Base-by-base conservation (phyloP, 1,140 invertebrate genomes). In the Pseudachorutes palmiensis region DNA sequence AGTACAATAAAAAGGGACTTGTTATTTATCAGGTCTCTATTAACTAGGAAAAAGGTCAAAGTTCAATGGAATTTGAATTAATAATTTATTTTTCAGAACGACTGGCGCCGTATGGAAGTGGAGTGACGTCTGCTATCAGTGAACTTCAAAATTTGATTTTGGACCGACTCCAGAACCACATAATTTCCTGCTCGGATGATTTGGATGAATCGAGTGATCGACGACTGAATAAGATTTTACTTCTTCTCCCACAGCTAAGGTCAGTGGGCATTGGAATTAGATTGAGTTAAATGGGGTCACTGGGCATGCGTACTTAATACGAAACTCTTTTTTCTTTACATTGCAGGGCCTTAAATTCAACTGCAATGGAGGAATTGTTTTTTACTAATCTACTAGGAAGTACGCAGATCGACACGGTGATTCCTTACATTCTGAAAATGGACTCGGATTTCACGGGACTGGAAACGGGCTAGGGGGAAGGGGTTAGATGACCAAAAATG, bases 321-420 rank as follows among this genome's bases (percentile, higher is more conserved):
- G 3, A 57, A 45, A 12, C 36, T 45, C 9, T n/a, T n/a, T n/a
- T n/a, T n/a, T n/a, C n/a, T n/a, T n/a, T n/a, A n/a, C n/a, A 45
- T 51, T 62, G 24, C 30, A 66, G 66, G 61, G 76, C 82, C 86
- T 31, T 84, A 83, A 77, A 81, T 88, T 31, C 79, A 92, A 36
- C 79, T 92, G 57, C 83, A 88, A 83, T 96, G 73, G 94, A 96
- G 78, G 92, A 97, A 76, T 81, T 97, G 33, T 96, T 97, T 80
- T 94, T 94, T 77, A 87, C 91, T 16, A 90, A 91, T 24, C 83
- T 96, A 36, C 88, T 94, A 41, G 92, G 92, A n/a, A 91, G 88
- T 76, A 87, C 94, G 66, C 90, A 91, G 80, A 92, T 97, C 66
- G 90, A 94, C 77, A 91, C 87, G 76, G 88, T 94, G 70, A 90